Base-by-base conservation (phyloP, 1,140 invertebrate genomes). In the Ptiloglossa arizonensis region DNA sequence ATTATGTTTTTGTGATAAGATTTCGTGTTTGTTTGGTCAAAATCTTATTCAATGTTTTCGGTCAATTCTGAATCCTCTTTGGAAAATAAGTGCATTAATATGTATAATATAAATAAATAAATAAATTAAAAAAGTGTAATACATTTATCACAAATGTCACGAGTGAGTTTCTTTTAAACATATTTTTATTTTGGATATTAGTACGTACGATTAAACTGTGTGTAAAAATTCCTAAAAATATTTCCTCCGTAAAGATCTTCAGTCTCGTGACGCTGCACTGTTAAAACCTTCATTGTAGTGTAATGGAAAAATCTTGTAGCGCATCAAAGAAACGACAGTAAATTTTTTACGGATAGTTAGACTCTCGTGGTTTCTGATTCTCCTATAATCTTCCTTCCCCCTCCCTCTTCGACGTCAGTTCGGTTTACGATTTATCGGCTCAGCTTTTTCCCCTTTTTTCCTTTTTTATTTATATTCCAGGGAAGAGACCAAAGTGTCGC, bases 341-440 rank as follows among this genome's bases (percentile, higher is more conserved):
- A 86, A 88, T 87, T 86, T 72, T 88, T 80, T 77, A 80, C 74
- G 86, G 87, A 81, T 76, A 83, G 81, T 88, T 88, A 82, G 79
- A 79, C 52, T 41, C 48, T 62, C 67, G 62, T 46, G 68, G 35
- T 59, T 69, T 38, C 38, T 29, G 19, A 41, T 80, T 56, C 62
- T 50, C 48, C 50, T 22, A 73, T 60, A 67, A 63, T 81, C 48
- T 57, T n/a, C 41, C 41, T 41, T 19, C 41, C 27, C 19, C 32
- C 29, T 29, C 35, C 24, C 56, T 35, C 32, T 22, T n/a, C 29
- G 5, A 32, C 35, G 54, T 60, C 44, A 29, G 62, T 64, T 75
- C 57, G 64, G 22, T 77, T 75, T 57, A 78, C 82, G 85, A 87
- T 88, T 87, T 88, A 89, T 87, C 82, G 80, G 48, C 22, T 71